Evolutionary conservation across 2,113 vertebrate species (phyloP).

Genomic region (Redunca redunca): DNA sequence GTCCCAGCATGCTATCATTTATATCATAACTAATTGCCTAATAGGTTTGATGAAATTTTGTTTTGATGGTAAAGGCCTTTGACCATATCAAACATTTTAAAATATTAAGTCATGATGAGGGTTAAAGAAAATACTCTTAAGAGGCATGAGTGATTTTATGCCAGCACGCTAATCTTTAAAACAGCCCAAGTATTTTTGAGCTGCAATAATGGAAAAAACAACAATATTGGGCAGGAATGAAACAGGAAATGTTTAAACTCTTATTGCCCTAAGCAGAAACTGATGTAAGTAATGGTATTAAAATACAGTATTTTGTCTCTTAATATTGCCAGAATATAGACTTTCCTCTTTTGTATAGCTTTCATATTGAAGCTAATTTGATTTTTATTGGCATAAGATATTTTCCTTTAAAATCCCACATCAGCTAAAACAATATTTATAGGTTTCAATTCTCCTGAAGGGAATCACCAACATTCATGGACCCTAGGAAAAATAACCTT

Average conservation of each 20-base stretch:
- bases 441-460: constrained; percentile 54
- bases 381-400: constrained; percentile 48
- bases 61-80: constrained; percentile 58
- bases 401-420: constrained; percentile 58
- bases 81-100: constrained; percentile 35
- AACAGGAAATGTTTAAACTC: constrained; percentile 56
- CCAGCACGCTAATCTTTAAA: constrained; percentile 60
- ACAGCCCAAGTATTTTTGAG: constrained; percentile 56
- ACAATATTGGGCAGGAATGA: constrained; percentile 28
- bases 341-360: not conserved
- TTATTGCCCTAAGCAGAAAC: not conserved
- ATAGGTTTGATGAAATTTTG: constrained; percentile 44
- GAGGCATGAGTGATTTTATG: constrained; percentile 40
- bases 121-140: constrained; percentile 48
- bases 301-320: not conserved
- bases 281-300: constrained; percentile 15
- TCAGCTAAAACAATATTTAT: constrained; percentile 63
- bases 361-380: constrained; percentile 32
- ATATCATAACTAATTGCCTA: constrained; percentile 46
- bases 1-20: constrained; percentile 54
- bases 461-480: constrained; percentile 49
- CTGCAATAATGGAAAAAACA: constrained; percentile 63
- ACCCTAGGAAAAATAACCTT: constrained; percentile 50
- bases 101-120: constrained; percentile 46
- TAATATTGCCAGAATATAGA: not conserved